Evolutionary conservation across 2,888 invertebrate species (phyloP).

Genomic region (Lithodes maja): DNA sequence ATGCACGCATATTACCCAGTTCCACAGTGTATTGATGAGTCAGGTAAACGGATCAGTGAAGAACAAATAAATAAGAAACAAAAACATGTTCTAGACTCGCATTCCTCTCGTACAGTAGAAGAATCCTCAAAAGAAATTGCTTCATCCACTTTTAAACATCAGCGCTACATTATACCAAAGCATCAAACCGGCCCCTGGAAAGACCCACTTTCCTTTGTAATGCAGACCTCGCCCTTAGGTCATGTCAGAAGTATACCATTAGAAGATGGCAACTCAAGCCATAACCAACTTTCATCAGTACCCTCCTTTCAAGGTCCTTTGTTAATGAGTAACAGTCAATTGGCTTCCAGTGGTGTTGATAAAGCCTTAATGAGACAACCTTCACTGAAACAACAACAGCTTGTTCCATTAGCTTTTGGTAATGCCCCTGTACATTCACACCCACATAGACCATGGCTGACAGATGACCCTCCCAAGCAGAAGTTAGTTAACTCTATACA

Average conservation of each 20-base stretch:
- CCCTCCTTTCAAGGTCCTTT: too few species aligned
- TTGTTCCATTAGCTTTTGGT: neutral
- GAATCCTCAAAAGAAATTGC: neutral
- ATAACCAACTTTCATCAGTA: too few species aligned
- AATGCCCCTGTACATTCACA: neutral
- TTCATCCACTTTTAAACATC: too few species aligned
- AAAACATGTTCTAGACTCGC: neutral
- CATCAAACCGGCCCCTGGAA: too few species aligned
- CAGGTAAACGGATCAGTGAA: neutral
- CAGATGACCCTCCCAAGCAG: slow-evolving; percentile 33
- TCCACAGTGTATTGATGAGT: neutral
- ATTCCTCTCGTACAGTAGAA: neutral
- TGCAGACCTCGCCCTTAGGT: too few species aligned
- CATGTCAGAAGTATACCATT: too few species aligned
- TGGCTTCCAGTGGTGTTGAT: neutral
- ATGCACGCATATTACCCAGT: neutral
- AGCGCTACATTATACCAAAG: too few species aligned
- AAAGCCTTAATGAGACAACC: neutral
- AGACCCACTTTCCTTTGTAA: too few species aligned
- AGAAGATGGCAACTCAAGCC: too few species aligned
- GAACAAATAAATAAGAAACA: neutral
- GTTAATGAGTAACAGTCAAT: too few species aligned
- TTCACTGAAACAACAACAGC: neutral
- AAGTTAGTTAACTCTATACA: neutral
- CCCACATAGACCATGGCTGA: slow-evolving; percentile 56